A percentile compares a stretch with the other conserved stretches of the same genome.
phyloP scores from a whole-genome alignment of 2,797 vertebrate genomes.

The Sebastes flavidus region DNA sequence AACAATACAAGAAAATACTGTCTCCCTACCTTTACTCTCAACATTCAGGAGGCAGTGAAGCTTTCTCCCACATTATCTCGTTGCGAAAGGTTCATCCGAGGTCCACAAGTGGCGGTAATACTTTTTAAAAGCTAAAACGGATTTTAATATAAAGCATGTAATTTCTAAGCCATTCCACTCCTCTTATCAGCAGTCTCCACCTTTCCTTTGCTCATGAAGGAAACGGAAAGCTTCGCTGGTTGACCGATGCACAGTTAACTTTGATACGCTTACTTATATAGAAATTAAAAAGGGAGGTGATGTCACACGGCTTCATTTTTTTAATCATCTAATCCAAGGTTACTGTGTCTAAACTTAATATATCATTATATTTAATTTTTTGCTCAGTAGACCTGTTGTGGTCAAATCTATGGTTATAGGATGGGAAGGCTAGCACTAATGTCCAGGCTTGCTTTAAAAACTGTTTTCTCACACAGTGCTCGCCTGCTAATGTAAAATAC shows the following conservation, averaged over 20 bases:
- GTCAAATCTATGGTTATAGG: neutral
- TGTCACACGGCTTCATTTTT: conserved; percentile 28
- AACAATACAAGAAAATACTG: conserved; percentile 2
- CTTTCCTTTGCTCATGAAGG: conserved; percentile 44
- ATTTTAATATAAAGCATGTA: conserved; percentile 62
- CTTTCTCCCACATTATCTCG: conserved; percentile 20
- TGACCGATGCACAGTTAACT: conserved; percentile 50
- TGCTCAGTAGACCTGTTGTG: neutral
- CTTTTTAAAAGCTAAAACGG: conserved; percentile 33
- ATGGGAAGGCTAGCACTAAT: neutral
- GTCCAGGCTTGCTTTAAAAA: neutral
- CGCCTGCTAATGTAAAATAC: neutral
- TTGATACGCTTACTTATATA: conserved; percentile 40
- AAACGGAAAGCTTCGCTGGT: conserved; percentile 43
- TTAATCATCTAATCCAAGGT: conserved; percentile 32
- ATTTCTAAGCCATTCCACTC: conserved; percentile 57
- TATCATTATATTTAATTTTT: neutral
- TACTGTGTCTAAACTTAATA: neutral
- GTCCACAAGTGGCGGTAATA: conserved; percentile 32
- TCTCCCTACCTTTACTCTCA: conserved; percentile 11
- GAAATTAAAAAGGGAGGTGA: conserved; percentile 33
- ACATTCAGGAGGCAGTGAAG: conserved; percentile 15
- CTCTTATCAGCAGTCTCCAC: conserved; percentile 63
- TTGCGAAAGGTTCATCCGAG: conserved; percentile 42
- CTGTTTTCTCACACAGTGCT: neutral